These are phyloP conservation scores for Phocides pigmalion DNA, from an alignment of 1,140 invertebrate species.

Conservation along the genomic window DNA sequence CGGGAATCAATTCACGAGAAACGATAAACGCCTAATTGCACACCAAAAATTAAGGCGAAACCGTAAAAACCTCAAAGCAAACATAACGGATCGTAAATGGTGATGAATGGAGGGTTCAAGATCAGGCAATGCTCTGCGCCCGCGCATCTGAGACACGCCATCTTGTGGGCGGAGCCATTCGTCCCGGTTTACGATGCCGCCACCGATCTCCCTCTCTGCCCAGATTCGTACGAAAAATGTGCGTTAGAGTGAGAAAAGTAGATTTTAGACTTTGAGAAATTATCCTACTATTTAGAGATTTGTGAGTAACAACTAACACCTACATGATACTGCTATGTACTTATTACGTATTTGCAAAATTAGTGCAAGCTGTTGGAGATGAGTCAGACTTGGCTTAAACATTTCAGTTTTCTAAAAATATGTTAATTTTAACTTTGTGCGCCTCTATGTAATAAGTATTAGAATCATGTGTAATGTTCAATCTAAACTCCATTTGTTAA, in stretches of 20 bases:
- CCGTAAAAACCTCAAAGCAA: conserved; percentile 76
- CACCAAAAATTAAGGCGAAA: conserved; percentile 74
- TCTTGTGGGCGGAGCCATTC: conserved; percentile 71
- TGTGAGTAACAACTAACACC: conserved; percentile 12
- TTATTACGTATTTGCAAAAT: not conserved
- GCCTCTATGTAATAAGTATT: not conserved
- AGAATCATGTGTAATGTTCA: not conserved
- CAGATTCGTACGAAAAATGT: conserved; percentile 38
- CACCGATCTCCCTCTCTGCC: conserved; percentile 46
- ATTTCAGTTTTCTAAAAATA: not conserved
- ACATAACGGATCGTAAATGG: conserved; percentile 72
- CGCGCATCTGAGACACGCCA: conserved; percentile 59
- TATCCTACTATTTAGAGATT: conserved; percentile 19
- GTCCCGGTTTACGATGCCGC: conserved; percentile 39
- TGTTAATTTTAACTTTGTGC: not conserved
- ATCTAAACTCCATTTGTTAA: conserved; percentile 1
- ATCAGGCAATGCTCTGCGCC: conserved; percentile 61
- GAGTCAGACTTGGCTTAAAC: not conserved
- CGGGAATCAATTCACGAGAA: conserved; percentile 57
- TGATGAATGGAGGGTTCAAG: conserved; percentile 79
- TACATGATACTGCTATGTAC: not conserved
- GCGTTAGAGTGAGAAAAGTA: conserved; percentile 51
- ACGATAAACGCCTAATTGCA: conserved; percentile 66
- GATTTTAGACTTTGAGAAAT: conserved; percentile 36
- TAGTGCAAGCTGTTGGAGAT: not conserved